A percentile compares a stretch with the other conserved stretches of the same genome.
These are phyloP conservation scores for Minunthozetes semirufus DNA, from an alignment of 2,888 invertebrate genomes.

Conservation along the genomic window DNA sequence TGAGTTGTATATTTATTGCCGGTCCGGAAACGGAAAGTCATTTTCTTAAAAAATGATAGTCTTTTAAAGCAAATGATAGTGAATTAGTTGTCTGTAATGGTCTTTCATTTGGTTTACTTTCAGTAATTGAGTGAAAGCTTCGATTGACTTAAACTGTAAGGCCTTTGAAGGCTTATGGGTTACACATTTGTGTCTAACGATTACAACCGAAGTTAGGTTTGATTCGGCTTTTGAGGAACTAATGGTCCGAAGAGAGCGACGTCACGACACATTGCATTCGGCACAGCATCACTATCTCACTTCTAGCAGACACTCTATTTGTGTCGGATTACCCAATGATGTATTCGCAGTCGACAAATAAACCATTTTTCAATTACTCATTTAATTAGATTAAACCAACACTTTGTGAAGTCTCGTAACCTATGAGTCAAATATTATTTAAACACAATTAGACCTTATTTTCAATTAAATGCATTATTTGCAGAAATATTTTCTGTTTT, in stretches of 20 bases:
- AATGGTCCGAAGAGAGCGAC: conserved; percentile 25
- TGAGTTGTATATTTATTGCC: neutral
- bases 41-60: no score
- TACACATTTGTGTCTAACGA: neutral
- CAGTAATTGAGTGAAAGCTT: neutral
- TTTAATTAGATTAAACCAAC: neutral
- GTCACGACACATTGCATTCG: conserved; percentile 20
- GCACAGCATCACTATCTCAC: conserved; percentile 15
- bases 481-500: no score
- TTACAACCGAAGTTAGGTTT: neutral
- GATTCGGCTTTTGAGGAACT: conserved; percentile 16
- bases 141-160: neutral
- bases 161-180: conserved; percentile 1
- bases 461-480: no score
- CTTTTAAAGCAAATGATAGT: no score
- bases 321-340: conserved; percentile 41
- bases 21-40: no score
- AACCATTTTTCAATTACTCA: conserved; percentile 6
- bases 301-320: conserved; percentile 37
- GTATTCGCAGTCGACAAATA: conserved; percentile 38
- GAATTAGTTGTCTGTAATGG: no score
- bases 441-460: no score
- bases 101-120: neutral
- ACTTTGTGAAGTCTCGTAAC: no score
- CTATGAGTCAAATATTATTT: no score